Percentiles rank a stretch among this genome's conserved stretches.
phyloP scores from a whole-genome alignment of 2,888 invertebrate genomes.

The Laothoe populi region DNA sequence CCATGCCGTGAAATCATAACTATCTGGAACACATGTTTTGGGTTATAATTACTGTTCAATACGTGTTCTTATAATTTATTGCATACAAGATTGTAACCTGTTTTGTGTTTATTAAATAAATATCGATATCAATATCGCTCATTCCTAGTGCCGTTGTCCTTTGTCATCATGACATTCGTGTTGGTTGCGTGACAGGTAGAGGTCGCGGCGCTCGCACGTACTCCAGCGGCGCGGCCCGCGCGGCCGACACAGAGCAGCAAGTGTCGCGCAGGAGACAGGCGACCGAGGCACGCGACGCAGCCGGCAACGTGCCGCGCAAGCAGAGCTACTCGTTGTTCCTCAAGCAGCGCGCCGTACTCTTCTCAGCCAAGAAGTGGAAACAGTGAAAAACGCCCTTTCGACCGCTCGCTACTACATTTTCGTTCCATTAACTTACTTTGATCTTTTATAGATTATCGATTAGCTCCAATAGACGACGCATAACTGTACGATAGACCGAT shows the following conservation, averaged over 20 bases:
- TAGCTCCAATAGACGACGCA: not conserved
- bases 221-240: constrained; percentile 51
- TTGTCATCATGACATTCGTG: not conserved
- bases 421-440: constrained; percentile 18
- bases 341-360: constrained; percentile 79
- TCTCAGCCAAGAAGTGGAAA: constrained; percentile 84
- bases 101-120: no score
- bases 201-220: constrained; percentile 59
- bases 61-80: no score
- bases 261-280: constrained; percentile 45
- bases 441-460: constrained; percentile 1
- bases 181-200: constrained; percentile 59
- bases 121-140: no score
- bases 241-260: constrained; percentile 45
- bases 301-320: constrained; percentile 56
- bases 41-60: no score
- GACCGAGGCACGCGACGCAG: constrained; percentile 46
- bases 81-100: no score
- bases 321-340: constrained; percentile 82
- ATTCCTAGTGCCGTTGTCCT: no score
- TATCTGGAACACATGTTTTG: no score
- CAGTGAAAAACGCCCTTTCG: constrained; percentile 42
- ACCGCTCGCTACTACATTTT: constrained; percentile 30
- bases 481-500: not conserved
- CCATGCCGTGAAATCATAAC: no score